Conservation (phyloP, 2,888 invertebrate species). For the Leptarthrus brevirostris region DNA sequence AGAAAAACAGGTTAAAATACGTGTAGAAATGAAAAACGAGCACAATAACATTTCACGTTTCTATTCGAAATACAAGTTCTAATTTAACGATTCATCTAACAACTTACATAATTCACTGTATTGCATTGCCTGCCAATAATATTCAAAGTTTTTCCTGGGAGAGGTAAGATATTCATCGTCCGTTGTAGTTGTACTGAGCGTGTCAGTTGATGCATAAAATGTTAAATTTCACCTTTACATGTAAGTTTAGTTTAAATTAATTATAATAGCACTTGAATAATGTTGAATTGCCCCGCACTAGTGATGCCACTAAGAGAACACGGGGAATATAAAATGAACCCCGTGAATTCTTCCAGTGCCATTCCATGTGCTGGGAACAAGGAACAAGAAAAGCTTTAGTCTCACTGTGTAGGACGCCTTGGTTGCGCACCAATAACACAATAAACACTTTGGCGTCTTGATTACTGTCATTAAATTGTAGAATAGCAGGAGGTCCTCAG, state of each 20-base stretch:
- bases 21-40: too few relatives aligned
- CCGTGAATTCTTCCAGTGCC: slow-evolving; percentile 77
- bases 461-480: slow-evolving; percentile 45
- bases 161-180: too few relatives aligned
- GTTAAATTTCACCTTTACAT: too few relatives aligned
- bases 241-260: not conserved
- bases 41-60: too few relatives aligned
- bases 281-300: slow-evolving; percentile 62
- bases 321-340: slow-evolving; percentile 67
- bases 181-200: too few relatives aligned
- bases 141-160: too few relatives aligned
- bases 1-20: too few relatives aligned
- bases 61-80: too few relatives aligned
- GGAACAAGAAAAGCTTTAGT: slow-evolving; percentile 20
- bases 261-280: not conserved
- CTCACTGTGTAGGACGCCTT: slow-evolving; percentile 11
- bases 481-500: slow-evolving; percentile 36
- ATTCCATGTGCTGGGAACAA: slow-evolving; percentile 69
- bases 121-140: too few relatives aligned
- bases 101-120: too few relatives aligned
- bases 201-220: too few relatives aligned
- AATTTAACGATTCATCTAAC: too few relatives aligned
- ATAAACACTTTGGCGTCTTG: slow-evolving; percentile 45
- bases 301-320: slow-evolving; percentile 70
- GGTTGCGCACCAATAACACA: slow-evolving; percentile 37